Percentiles rank a stretch among this genome's conserved stretches.
Conservation (phyloP, 2,113 vertebrate species). For the Equus quagga region DNA sequence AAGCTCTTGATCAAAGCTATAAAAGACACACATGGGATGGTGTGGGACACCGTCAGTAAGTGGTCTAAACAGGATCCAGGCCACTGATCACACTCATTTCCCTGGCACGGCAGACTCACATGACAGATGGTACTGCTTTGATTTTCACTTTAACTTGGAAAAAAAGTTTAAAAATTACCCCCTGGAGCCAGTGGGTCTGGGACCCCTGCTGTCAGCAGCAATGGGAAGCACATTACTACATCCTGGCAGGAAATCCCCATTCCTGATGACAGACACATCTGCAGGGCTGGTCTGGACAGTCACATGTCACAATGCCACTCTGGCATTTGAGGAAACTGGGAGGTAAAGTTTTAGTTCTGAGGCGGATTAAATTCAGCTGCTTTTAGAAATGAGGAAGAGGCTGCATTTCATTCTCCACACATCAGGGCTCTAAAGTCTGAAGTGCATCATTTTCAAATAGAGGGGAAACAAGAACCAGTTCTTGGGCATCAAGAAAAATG, state of each 20-base stretch:
- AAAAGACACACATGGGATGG: not conserved
- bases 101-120: slow-evolving; percentile 31
- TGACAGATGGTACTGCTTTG: slow-evolving; percentile 53
- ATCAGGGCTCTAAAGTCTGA: not conserved
- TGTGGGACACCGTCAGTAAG: not conserved
- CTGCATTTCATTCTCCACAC: not conserved
- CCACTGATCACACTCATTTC: not conserved
- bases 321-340: not conserved
- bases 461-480: not conserved
- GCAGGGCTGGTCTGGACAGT: slow-evolving; percentile 51
- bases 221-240: slow-evolving; percentile 38
- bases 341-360: not conserved
- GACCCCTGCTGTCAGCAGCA: not conserved
- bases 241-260: slow-evolving; percentile 33
- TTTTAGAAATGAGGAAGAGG: not conserved
- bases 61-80: slow-evolving; percentile 56
- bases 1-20: slow-evolving; percentile 41
- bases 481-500: not conserved
- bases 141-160: slow-evolving; percentile 61
- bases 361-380: slow-evolving; percentile 52
- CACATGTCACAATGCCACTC: slow-evolving; percentile 37
- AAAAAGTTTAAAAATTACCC: slow-evolving; percentile 12
- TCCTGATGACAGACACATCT: slow-evolving; percentile 62
- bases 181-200: slow-evolving; percentile 43
- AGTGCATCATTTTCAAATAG: not conserved